A percentile compares a stretch with the other conserved stretches of the same genome.
phyloP scores from a whole-genome alignment of 1,140 invertebrate genomes.

The Drosophila hydei region DNA sequence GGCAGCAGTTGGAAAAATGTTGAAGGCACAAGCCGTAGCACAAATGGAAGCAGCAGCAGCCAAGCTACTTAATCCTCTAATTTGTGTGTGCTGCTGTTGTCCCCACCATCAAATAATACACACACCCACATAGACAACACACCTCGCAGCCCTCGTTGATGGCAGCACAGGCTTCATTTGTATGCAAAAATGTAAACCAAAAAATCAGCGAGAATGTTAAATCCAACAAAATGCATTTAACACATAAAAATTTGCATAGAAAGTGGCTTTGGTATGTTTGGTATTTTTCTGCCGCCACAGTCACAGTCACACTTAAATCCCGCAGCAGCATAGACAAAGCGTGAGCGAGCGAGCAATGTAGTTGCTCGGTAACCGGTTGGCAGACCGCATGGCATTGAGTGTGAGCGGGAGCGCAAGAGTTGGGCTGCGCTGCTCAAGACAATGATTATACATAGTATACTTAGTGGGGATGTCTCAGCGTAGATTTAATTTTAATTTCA shows the following conservation, averaged over 20 bases:
- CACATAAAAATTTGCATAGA: conserved; percentile 83
- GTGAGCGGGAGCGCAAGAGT: background rate
- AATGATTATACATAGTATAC: conserved; percentile 2
- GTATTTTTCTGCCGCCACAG: conserved; percentile 41
- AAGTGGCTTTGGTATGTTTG: conserved; percentile 76
- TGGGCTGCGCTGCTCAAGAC: conserved; percentile 17
- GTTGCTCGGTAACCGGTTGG: too few relatives aligned
- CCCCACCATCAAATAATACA: conserved; percentile 7
- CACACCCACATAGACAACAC: conserved; percentile 3
- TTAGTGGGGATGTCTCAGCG: conserved; percentile 5
- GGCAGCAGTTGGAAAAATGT: too few relatives aligned
- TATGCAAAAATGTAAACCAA: conserved; percentile 83
- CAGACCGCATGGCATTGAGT: background rate
- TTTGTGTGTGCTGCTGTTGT: conserved; percentile 56
- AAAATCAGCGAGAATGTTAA: conserved; percentile 83
- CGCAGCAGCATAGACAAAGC: conserved; percentile 15
- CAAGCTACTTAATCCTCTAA: conserved; percentile 80
- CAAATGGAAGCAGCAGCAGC: conserved; percentile 47
- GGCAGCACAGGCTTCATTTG: conserved; percentile 64
- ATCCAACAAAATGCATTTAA: conserved; percentile 83
- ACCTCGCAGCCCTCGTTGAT: conserved; percentile 15
- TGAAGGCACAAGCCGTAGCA: conserved; percentile 8
- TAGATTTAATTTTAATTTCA: conserved; percentile 57
- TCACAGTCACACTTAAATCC: conserved; percentile 18
- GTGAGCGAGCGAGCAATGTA: conserved; percentile 1